Conservation (phyloP, 2,888 invertebrate genomes). For the Rotaria sp. region DNA sequence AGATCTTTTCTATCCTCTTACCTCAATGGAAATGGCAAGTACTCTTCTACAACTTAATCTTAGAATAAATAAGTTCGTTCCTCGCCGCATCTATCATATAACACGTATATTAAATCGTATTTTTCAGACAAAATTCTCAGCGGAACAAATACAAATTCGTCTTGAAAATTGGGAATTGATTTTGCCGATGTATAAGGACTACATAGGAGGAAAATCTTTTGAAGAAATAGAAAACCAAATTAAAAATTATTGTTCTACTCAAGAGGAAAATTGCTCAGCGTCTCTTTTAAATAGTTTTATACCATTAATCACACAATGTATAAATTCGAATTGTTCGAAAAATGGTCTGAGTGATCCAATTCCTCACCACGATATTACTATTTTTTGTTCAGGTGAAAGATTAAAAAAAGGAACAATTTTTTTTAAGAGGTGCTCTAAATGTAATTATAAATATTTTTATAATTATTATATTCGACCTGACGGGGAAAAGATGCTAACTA, state of each 20-base stretch:
- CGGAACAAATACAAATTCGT: not conserved
- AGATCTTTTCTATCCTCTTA: not conserved
- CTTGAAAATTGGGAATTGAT: not conserved
- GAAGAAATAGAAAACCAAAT: not conserved
- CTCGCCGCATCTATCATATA: not conserved
- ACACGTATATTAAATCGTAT: not conserved
- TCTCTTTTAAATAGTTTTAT: not conserved
- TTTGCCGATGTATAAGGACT: not conserved
- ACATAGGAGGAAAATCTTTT: not conserved
- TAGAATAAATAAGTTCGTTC: not conserved
- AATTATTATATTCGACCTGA: not conserved
- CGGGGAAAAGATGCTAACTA: not conserved
- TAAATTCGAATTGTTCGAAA: not conserved
- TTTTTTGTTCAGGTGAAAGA: constrained; percentile 1
- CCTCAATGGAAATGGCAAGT: not conserved
- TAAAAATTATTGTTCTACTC: not conserved
- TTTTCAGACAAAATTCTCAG: not conserved
- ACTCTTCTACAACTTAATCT: not conserved
- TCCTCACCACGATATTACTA: not conserved
- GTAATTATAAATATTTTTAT: not conserved
- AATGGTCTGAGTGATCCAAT: not conserved
- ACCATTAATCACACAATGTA: not conserved
- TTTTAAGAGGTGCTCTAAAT: not conserved
- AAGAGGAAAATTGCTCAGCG: not conserved
- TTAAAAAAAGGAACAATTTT: not conserved